Evolutionary conservation across 2,888 invertebrate genomes (phyloP).

Genomic region (Autographa gamma): DNA sequence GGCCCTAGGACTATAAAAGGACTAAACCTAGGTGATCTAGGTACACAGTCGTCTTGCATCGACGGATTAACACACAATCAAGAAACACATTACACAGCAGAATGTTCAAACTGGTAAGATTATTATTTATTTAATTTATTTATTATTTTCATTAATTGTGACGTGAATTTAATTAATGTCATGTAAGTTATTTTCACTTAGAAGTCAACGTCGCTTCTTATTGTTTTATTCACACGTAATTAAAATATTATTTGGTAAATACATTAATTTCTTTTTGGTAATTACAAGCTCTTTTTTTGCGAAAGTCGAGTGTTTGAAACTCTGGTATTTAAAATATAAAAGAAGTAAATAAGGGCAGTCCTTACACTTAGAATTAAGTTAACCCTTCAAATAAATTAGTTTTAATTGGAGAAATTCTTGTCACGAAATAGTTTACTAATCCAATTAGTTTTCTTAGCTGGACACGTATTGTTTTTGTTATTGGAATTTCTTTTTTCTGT

Average conservation of each 20-base stretch:
- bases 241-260: not conserved
- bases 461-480: not conserved
- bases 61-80: conserved; percentile 61
- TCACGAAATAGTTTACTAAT: conserved; percentile 8
- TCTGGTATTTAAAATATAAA: not conserved
- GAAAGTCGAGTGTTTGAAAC: not conserved
- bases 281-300: not conserved
- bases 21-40: conserved; percentile 68
- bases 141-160: not conserved
- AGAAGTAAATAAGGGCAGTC: not conserved
- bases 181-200: not conserved
- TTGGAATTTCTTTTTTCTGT: too few relatives aligned
- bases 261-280: too few relatives aligned
- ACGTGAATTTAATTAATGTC: not conserved
- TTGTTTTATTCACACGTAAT: not conserved
- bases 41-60: conserved; percentile 70
- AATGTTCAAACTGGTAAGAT: conserved; percentile 80
- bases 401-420: conserved; percentile 11
- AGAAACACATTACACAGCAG: conserved; percentile 53
- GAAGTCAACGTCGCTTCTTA: not conserved
- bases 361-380: conserved; percentile 8
- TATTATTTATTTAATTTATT: conserved; percentile 13
- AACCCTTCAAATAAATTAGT: not conserved
- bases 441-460: not conserved
- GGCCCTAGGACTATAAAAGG: conserved; percentile 80